Base-by-base conservation (phyloP, 2,888 invertebrate species). In the Diabrotica balteata region DNA sequence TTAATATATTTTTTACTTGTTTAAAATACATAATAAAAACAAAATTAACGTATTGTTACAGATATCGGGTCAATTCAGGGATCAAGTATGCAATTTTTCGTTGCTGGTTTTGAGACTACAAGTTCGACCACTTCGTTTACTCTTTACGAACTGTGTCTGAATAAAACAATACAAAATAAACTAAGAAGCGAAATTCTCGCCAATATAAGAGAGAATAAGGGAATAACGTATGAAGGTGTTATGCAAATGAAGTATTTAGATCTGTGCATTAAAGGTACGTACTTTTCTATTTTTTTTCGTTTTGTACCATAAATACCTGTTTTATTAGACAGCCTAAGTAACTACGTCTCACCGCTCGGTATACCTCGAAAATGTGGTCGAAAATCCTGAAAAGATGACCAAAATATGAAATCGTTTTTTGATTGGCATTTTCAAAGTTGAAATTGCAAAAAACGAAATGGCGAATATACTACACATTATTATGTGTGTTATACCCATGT, bases 61-160 rank as follows among this genome's bases (percentile, higher is more conserved):
- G 66, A 61, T 43, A 47, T 55, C 6, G 45, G 59, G n/a, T 47
- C 32, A 60, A 53, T 60, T 45, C 45, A 51, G n/a, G 63, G 59
- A 6, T 70, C 72, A 51, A 74, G 74, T 6, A 55, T 72, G 7
- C 73, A 75, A 63, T 88, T 89, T 73, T 88, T 89, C 78, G 81
- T 87, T 10, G 90, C 88, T 1, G 90, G 89, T 0, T 89, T 87
- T 77, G 89, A 90, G 80, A 89, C 89, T 7, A 88, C 88, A 0
- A 87, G 88, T 0, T 86, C 88, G 0, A 87, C 88, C 0, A 83
- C 89, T 58, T 86, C 87, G 11, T 88, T 87, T 75, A 81, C 87
- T 8, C 82, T 89, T 45, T 84, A 88, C 74, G 87, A 88, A 79
- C 77, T 90, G 59, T 87, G 88, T 0, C 82, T 86, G 0, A 81